Conservation (phyloP, 2,797 vertebrate species). For the Anas georgica region DNA sequence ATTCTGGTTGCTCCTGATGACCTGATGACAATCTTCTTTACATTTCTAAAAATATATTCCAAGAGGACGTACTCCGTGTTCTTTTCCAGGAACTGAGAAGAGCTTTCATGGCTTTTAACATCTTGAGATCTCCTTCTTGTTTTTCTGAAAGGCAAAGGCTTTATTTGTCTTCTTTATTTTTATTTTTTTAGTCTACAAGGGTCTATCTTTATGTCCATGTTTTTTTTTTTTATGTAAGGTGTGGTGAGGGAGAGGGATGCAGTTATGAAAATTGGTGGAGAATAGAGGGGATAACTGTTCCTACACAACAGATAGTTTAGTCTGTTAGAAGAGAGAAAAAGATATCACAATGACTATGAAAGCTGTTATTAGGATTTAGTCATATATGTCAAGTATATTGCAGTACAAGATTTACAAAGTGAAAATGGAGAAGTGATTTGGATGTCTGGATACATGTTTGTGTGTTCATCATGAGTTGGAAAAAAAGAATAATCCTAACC, state of each 20-base stretch:
- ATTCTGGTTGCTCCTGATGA: not conserved
- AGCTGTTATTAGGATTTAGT: not conserved
- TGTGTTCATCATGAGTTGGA: not conserved
- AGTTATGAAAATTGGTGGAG: not conserved
- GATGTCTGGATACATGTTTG: not conserved
- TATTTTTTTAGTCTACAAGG: not conserved
- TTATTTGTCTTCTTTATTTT: not conserved
- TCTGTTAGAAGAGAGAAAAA: not conserved
- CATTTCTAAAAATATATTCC: not conserved
- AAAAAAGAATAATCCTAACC: not conserved
- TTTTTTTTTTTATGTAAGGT: not conserved
- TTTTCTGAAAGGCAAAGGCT: not conserved
- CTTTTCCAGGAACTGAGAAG: not conserved
- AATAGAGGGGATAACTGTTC: not conserved
- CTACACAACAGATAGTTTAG: not conserved
- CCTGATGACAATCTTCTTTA: not conserved
- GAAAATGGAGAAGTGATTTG: not conserved
- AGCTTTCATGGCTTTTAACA: not conserved
- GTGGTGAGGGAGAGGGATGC: not conserved
- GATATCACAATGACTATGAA: fast-evolving
- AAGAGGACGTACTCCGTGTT: not conserved
- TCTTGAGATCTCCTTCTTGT: not conserved
- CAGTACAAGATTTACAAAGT: not conserved
- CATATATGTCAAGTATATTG: not conserved
- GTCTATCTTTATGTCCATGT: not conserved